Base-by-base conservation (phyloP, 2,113 vertebrate species). In the Ranitomeya imitator region DNA sequence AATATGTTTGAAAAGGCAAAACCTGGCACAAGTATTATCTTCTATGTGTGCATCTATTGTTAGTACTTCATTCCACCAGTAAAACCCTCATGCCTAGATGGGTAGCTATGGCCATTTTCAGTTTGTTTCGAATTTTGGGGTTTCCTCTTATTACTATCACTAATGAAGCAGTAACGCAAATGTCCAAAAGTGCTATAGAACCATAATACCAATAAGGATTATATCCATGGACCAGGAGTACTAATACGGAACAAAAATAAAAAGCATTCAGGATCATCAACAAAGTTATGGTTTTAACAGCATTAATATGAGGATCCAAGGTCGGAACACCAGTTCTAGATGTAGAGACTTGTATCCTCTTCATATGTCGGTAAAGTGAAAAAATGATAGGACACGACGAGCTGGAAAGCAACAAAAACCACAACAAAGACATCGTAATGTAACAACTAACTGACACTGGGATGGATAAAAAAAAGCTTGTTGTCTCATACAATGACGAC, bases 311-410 rank as follows among this genome's bases (percentile, higher is more conserved):
- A 45, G 71, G 71, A 26, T 45, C 15, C 3, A 74, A 0, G 21
- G 71, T 74, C 1, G 71, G 71, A 19, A 37, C 18, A 18, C 11
- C 45, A 45, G 31, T 45, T 19, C 71, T 31, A 6, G 16, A 7
- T 8, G 15, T 74, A 45, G 71, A 74, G 31, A 74, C 71, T 45
- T 18, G 31, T 2, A 74, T 16, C 71, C 31, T 37, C 2, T 6
- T 74, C 31, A 74, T 74, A 74, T 74, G 71, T 74, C 18, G 71
- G 16, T 45, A 74, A 45, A 74, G 71, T 13, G 71, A 74, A 45
- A 74, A 15, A 45, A 74, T 8, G 31, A 74, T 74, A 45, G 71
- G 71, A 74, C 31, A 74, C 19, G 31, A 45, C 2, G 71, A 74
- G 16, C 13, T 19, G 31, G 45, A 45, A 19, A 74, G 9, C 71